A percentile compares a stretch with the other conserved stretches of the same genome.
These are phyloP conservation scores for Lithobates sylvaticus DNA, from an alignment of 2,797 vertebrate genomes.

Conservation along the genomic window DNA sequence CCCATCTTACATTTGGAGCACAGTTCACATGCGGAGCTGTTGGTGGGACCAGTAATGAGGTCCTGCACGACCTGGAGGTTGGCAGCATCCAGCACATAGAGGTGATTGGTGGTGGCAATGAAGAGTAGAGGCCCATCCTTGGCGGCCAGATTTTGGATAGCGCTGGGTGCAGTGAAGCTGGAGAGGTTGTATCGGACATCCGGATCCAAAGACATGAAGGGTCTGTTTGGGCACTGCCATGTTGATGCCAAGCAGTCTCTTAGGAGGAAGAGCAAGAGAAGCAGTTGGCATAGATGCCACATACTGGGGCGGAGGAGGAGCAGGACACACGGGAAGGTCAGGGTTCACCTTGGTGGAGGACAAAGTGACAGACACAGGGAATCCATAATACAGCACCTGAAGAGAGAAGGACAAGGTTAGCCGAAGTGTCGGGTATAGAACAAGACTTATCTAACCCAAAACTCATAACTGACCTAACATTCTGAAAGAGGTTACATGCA, in stretches of 20 bases:
- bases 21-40: constrained; percentile 79
- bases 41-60: constrained; percentile 82
- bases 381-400: constrained; percentile 37
- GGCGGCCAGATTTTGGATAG: constrained; percentile 86
- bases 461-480: no score
- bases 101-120: constrained; percentile 84
- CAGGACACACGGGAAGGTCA: background rate
- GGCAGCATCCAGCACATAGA: constrained; percentile 77
- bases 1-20: constrained; percentile 80
- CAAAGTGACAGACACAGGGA: background rate
- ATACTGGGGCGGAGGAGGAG: background rate
- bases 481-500: no score
- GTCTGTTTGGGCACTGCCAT: constrained; percentile 77
- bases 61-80: constrained; percentile 62
- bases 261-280: background rate
- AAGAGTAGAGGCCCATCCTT: constrained; percentile 80
- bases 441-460: background rate
- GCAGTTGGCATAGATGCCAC: background rate
- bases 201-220: constrained; percentile 80
- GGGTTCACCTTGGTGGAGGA: constrained; percentile 15
- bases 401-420: background rate
- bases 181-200: constrained; percentile 83
- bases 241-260: background rate
- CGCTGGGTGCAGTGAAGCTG: constrained; percentile 75
- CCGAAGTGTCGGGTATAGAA: background rate